A percentile compares a stretch with the other conserved stretches of the same genome.
Conservation (phyloP, 64 coral and sea anemone genomes). For the Dendronephthya gigantea region DNA sequence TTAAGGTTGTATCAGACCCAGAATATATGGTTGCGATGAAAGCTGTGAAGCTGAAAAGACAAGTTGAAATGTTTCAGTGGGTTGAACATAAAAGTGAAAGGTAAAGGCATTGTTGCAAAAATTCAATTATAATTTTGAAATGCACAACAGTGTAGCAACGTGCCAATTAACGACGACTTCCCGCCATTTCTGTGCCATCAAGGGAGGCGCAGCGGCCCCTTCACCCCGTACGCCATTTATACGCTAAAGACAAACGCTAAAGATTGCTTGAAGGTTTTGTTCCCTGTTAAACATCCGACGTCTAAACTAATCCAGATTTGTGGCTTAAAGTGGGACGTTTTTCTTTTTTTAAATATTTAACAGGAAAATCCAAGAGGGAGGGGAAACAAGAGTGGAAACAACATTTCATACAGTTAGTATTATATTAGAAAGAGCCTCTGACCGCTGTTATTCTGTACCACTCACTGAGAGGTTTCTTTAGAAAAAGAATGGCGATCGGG, state of each 20-base stretch:
- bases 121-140: no score
- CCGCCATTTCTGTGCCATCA: no score
- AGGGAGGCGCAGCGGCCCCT: no score
- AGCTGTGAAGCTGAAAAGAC: constrained; percentile 67
- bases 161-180: no score
- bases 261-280: no score
- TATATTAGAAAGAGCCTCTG: no score
- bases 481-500: constrained; percentile 60
- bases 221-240: no score
- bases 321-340: no score
- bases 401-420: constrained; percentile 85
- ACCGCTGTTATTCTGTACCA: background rate
- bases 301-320: background rate
- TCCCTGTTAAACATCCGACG: no score
- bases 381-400: constrained; percentile 63
- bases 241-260: no score
- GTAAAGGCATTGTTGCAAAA: constrained; percentile 8
- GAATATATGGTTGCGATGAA: constrained; percentile 65
- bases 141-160: no score
- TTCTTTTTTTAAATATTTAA: background rate
- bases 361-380: constrained; percentile 72
- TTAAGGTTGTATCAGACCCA: constrained; percentile 58
- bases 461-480: background rate
- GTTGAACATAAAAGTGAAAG: constrained; percentile 69
- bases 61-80: constrained; percentile 96